phyloP scores from a whole-genome alignment of 2,113 vertebrate genomes.

The Prinia subflava region DNA sequence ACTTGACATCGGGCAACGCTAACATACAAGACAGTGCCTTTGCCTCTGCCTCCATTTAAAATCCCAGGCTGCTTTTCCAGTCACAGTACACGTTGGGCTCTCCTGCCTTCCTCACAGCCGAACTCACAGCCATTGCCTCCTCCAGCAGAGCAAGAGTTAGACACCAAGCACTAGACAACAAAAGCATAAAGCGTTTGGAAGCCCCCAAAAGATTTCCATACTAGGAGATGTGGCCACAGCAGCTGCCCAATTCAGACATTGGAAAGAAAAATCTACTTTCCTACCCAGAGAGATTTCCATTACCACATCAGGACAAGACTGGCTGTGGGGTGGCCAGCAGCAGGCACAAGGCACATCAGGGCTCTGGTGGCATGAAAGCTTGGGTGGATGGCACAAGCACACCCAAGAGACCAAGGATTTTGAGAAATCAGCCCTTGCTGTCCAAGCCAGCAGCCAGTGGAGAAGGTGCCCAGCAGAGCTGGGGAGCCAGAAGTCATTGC shows the following conservation, averaged over 20 bases:
- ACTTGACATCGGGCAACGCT: background rate
- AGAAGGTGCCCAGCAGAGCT: background rate
- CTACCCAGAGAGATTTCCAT: background rate
- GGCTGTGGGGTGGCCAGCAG: background rate
- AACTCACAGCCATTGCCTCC: background rate
- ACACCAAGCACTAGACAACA: background rate
- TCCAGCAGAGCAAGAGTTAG: background rate
- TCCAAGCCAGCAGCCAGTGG: background rate
- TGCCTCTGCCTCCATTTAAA: background rate
- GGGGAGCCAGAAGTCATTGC: background rate
- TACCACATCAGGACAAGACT: background rate
- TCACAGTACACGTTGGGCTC: background rate
- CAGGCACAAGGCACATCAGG: accelerated
- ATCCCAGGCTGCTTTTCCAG: background rate
- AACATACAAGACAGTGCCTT: background rate
- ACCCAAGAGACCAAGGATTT: background rate
- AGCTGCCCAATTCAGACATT: background rate
- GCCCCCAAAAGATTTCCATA: background rate
- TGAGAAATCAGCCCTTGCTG: background rate
- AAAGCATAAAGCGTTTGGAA: background rate
- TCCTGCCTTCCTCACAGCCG: background rate
- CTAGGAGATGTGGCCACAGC: background rate
- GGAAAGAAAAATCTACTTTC: background rate
- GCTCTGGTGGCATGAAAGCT: accelerated
- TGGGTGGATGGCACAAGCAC: background rate